These are phyloP conservation scores for Microcaecilia unicolor DNA, from an alignment of 2,797 vertebrate species.

Conservation along the genomic window DNA sequence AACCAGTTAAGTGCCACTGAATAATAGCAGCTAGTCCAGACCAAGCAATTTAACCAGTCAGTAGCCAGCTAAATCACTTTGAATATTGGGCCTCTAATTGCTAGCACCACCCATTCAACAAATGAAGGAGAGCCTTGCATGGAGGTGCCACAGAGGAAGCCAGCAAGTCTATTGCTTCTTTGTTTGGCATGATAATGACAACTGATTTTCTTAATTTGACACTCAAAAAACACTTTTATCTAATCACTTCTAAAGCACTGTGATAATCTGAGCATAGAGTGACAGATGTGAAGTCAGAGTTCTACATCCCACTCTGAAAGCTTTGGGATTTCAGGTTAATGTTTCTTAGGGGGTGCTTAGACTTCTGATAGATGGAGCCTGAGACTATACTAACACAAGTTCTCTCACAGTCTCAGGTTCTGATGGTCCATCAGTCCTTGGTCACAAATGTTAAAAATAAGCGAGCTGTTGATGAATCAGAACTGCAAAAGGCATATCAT, in stretches of 20 bases:
- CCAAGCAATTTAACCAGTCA: too few relatives aligned
- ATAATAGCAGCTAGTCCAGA: too few relatives aligned
- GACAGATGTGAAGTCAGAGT: conserved; percentile 30
- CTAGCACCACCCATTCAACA: conserved; percentile 30
- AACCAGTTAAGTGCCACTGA: too few relatives aligned
- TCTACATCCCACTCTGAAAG: neutral
- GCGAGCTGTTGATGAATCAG: conserved; percentile 54
- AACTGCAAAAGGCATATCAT: conserved; percentile 58
- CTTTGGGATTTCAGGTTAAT: neutral
- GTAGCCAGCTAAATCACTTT: too few relatives aligned
- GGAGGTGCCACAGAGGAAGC: neutral
- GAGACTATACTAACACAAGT: conserved; percentile 44
- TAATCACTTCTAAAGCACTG: conserved; percentile 12
- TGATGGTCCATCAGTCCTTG: conserved; percentile 48
- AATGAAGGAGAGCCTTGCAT: conserved; percentile 9
- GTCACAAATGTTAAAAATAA: neutral
- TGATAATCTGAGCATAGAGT: conserved; percentile 9
- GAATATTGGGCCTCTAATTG: conserved; percentile 26
- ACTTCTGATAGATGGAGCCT: conserved; percentile 43
- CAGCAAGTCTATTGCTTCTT: conserved; percentile 18
- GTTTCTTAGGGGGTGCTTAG: conserved; percentile 11
- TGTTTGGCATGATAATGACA: conserved; percentile 11
- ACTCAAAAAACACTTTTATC: conserved; percentile 19
- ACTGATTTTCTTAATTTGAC: conserved; percentile 17
- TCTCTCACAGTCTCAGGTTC: conserved; percentile 50